Conservation (phyloP, 2,888 invertebrate genomes). For the Druceiella hillmani region DNA sequence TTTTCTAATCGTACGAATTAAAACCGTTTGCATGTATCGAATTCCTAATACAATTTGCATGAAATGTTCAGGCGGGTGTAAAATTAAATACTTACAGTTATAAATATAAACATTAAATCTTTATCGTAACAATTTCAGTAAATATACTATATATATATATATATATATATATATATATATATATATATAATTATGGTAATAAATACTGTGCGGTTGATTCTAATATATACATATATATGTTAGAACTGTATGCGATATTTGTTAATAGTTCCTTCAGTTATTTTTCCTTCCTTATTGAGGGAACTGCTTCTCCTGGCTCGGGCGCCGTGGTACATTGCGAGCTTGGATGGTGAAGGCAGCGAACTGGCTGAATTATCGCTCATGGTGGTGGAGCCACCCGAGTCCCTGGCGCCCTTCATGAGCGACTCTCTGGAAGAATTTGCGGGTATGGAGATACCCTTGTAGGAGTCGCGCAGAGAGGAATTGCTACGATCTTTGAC, state of each 20-base stretch:
- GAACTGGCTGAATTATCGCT: conserved; percentile 52
- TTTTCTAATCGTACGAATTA: no score
- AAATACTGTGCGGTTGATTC: conserved; percentile 8
- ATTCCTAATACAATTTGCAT: no score
- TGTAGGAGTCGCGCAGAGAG: conserved; percentile 27
- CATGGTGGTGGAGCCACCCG: conserved; percentile 40
- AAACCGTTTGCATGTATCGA: no score
- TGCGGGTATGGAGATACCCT: conserved; percentile 18
- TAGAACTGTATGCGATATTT: conserved; percentile 74
- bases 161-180: conserved; percentile 12
- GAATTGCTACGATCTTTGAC: no score
- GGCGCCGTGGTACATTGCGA: conserved; percentile 53
- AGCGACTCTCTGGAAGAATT: conserved; percentile 19
- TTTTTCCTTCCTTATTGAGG: conserved; percentile 48
- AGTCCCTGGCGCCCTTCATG: conserved; percentile 33
- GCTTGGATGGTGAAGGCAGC: conserved; percentile 59
- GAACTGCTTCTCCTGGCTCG: conserved; percentile 54
- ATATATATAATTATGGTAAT: conserved; percentile 7
- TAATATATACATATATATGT: conserved; percentile 15
- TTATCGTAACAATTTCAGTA: conserved; percentile 7
- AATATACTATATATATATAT: conserved; percentile 2
- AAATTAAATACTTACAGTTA: no score
- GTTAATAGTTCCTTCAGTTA: conserved; percentile 49
- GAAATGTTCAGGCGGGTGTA: no score
- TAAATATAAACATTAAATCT: no score